Base-by-base conservation (phyloP, 2,888 invertebrate species). In the Rhagonycha fulva region DNA sequence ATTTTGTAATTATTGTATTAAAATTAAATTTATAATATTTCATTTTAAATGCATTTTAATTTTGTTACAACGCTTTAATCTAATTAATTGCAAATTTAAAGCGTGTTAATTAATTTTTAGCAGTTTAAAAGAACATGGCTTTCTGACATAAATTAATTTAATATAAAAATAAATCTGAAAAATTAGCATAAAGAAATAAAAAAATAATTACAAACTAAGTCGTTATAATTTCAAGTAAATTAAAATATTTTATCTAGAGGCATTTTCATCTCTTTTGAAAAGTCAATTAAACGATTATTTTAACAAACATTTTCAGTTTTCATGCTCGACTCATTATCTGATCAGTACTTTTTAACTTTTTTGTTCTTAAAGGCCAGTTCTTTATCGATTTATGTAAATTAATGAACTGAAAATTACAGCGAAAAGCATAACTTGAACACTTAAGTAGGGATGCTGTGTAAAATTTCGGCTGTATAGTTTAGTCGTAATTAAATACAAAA, bases 311-410 rank as follows among this genome's bases (percentile, higher is more conserved):
- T 32, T 67, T 67, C 47, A 72, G 26, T 67, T 71, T 32, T 67
- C 66, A 32, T 66, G 66, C 66, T 63, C 32, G 47, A 32, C 30
- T 32, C 72, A 72, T 72, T 68, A 72, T 72, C 72, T 72, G 60
- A 72, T 72, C 72, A 19, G 63, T 66, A 66, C 63, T 68, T 63
- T 72, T 68, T 68, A 72, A 67, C 72, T 72, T 72, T 68, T 68
- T 30, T 68, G 61, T 71, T 14, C 28, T 71, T 62, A 30, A 28
- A 30, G 28, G 30, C 24, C 71, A 71, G 68, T 30, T 67, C 60
- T 60, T 14, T 70, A 76, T 72, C 61, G 76, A 76, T 76, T 76
- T 69, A 72, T 76, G 69, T 66, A 76, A 76, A 76, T 76, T 76
- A 76, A 76, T 76, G 72, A 76, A 76, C 69, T 76, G 76, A 47